Base-by-base conservation (phyloP, 2,888 invertebrate species). In the Hybos culiciformis region DNA sequence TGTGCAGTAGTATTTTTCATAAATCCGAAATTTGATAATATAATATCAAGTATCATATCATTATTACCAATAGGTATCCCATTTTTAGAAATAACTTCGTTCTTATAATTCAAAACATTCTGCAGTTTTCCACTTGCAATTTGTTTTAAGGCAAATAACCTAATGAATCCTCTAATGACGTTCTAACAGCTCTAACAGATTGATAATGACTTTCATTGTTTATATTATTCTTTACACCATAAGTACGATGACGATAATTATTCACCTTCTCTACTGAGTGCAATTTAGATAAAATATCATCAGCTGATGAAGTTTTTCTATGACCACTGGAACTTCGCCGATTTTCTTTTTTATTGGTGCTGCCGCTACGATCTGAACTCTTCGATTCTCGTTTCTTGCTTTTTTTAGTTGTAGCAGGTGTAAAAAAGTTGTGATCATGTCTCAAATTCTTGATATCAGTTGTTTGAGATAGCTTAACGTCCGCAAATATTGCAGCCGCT, bases 401-500 rank as follows among this genome's bases (percentile, higher is more conserved):
- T 53, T 29, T 52, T 47, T 1, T 59, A 56, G 43, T 59, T 59
- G 15, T 51, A 57, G 47, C 61, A 61, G 23, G 53, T 36, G 5
- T 11, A 37, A 42, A n/a, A 17, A 32, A 15, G n/a, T 11, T 46
- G 43, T 19, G 21, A n/a, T 44, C 32, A 2, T 51, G 49, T 31
- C 60, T 61, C 20, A 73, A 52, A 40, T 70, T 72, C 44, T 70
- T 70, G 31, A 80, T 77, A 58, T 80, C 80, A 0, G 80, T 80
- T 12, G 80, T 74, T 62, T 80, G 80, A 20, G 77, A 78, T 1
- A 80, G 69, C 29, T 79, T 76, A 36, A 80, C 77, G 56, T 84
- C 83, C 0, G 83, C 82, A 60, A 90, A 88, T 21, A 88, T 68
- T 0, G 87, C 88, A 0, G 87, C 88, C 55, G 88, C 87, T 62